These are phyloP conservation scores for Astatoreochromis straeleni DNA, from an alignment of 2,113 vertebrate genomes.

Conservation along the genomic window DNA sequence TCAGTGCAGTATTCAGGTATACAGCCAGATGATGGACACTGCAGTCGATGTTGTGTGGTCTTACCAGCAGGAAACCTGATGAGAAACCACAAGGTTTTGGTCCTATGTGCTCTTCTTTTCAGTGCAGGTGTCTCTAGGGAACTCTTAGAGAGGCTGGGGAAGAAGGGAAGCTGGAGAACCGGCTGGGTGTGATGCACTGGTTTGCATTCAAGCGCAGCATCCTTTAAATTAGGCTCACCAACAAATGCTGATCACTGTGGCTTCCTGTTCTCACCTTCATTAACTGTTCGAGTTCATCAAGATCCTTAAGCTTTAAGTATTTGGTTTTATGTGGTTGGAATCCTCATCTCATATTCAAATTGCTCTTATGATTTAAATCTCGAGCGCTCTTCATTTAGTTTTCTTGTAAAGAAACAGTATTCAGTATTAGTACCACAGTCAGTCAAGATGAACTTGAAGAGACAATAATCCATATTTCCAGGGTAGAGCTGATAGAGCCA, in stretches of 20 bases:
- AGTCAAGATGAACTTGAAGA: background rate
- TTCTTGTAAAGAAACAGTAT: background rate
- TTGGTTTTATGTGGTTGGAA: rapidly evolving
- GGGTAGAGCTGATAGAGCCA: background rate
- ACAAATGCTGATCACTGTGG: background rate
- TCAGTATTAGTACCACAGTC: background rate
- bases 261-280: background rate
- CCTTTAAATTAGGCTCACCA: background rate
- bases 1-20: background rate
- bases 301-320: background rate
- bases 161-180: background rate
- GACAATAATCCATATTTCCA: background rate
- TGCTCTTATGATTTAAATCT: background rate
- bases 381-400: background rate
- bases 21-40: background rate
- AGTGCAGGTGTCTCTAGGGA: background rate
- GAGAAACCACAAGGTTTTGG: background rate
- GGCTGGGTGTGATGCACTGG: background rate
- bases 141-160: background rate
- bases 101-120: background rate
- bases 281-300: background rate
- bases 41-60: background rate
- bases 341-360: background rate
- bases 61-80: background rate
- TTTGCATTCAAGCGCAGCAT: background rate